phyloP scores from a whole-genome alignment of 2,113 vertebrate species.

The Mobula hypostoma region DNA sequence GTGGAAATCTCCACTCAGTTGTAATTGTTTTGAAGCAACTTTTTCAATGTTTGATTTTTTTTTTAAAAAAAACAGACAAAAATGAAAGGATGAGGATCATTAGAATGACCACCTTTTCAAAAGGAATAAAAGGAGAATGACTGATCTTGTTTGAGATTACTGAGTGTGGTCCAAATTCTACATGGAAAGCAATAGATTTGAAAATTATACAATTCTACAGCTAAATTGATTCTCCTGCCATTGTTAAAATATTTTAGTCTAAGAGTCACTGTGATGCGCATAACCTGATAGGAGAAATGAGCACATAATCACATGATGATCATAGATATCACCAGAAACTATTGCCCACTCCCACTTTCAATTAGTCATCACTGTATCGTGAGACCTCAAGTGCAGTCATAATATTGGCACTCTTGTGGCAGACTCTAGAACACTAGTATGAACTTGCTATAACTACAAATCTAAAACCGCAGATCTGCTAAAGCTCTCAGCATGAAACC shows the following conservation, averaged over 20 bases:
- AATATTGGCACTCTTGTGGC: slow-evolving; percentile 1
- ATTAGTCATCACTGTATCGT: background rate
- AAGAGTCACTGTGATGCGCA: background rate
- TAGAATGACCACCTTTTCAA: background rate
- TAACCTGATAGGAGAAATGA: background rate
- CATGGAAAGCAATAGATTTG: background rate
- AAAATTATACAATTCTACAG: background rate
- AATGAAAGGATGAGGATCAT: background rate
- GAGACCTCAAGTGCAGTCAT: background rate
- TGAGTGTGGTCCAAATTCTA: background rate
- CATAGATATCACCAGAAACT: background rate
- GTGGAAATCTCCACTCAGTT: background rate
- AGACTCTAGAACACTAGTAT: background rate
- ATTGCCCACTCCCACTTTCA: background rate
- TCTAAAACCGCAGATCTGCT: background rate
- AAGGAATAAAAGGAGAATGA: background rate
- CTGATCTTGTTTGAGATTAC: background rate
- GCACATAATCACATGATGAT: background rate
- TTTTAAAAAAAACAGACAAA: background rate
- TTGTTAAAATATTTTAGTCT: background rate
- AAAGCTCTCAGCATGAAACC: slow-evolving; percentile 1
- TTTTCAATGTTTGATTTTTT: background rate
- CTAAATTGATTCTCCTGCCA: background rate
- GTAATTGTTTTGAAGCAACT: background rate
- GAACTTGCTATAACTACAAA: slow-evolving; percentile 5